Evolutionary conservation across 2,797 vertebrate species (phyloP), one percentile per base, ranked within the genome.

Genomic region (Esox lucius): DNA sequence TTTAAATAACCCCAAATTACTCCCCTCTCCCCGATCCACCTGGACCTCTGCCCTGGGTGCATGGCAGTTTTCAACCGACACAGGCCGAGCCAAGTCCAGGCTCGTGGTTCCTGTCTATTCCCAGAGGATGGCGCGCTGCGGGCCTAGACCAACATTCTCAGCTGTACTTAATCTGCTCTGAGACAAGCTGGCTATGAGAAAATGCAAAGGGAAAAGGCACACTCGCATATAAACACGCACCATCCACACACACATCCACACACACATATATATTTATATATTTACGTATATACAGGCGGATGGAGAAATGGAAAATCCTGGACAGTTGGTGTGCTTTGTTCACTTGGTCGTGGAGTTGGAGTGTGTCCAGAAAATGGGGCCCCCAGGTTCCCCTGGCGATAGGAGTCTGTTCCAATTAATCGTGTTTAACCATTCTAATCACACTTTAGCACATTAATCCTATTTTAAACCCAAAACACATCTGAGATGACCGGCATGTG

Each of bases 401-500:
- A 87, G 85, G 88, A 95, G 95, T 97, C 96, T 89, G 90, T 94
- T 96, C 95, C 96, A 98, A 98, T 98, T 96, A 97, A 97, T 98
- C 89, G 94, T 96, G 96, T 98, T 97, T 98, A 98, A 97, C 94
- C 94, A 95, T 96, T 97, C 95, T 96, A 97, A 98, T 98, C 96
- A 97, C 96, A 96, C 96, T 96, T 97, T 96, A 98, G 97, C 96
- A 96, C 96, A 98, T 98, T 99, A 98, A 99, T 98, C 97, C 97
- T 96, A 97, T 97, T 97, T 98, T 96, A 94, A 93, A 95, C 95
- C 95, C 95, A 95, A 97, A 97, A 96, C 95, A 96, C 95, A 96
- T 96, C 94, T 93, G 93, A 96, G 88, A 91, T 90, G 93, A 94
- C 94, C 93, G 88, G 93, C 94, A 94, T 95, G 95, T 94, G 94